phyloP scores from a whole-genome alignment of 2,113 vertebrate species.

The Malurus alboscapulatus region DNA sequence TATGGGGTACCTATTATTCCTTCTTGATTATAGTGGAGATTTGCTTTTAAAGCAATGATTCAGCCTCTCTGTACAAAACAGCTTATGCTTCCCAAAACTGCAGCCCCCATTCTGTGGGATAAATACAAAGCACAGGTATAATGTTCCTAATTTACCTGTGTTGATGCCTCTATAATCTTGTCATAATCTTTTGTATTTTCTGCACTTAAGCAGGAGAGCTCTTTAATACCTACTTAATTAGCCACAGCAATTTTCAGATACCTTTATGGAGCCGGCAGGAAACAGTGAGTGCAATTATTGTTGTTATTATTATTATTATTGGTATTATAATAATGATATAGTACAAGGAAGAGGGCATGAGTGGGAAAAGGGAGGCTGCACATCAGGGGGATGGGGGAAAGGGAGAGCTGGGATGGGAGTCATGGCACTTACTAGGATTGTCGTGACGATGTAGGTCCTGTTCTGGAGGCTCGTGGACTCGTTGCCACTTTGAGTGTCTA shows the following conservation, averaged over 20 bases:
- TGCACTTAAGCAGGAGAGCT: slow-evolving; percentile 18
- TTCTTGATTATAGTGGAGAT: slow-evolving; percentile 25
- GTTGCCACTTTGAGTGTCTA: slow-evolving; percentile 82
- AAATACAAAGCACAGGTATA: slow-evolving; percentile 27
- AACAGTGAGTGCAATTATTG: slow-evolving; percentile 14
- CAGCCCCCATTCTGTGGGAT: slow-evolving; percentile 37
- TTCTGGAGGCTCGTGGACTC: slow-evolving; percentile 91
- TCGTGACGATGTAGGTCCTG: slow-evolving; percentile 96
- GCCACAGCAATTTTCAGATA: slow-evolving; percentile 15
- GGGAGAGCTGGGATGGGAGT: background rate
- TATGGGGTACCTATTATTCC: slow-evolving; percentile 30
- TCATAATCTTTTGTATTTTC: slow-evolving; percentile 53
- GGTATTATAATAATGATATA: background rate
- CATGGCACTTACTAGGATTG: slow-evolving; percentile 87
- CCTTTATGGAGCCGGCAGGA: background rate
- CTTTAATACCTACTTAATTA: slow-evolving; percentile 43
- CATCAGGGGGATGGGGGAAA: background rate
- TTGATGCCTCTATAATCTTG: slow-evolving; percentile 37
- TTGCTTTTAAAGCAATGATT: slow-evolving; percentile 56
- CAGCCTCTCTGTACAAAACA: slow-evolving; percentile 21
- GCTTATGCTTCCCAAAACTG: slow-evolving; percentile 17
- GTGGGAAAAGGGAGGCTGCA: background rate
- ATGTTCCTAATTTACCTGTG: slow-evolving; percentile 2
- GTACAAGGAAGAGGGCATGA: background rate
- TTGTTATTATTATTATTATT: slow-evolving; percentile 16